These are phyloP conservation scores for Malurus leucopterus DNA, from an alignment of 2,797 vertebrate genomes.

Conservation along the genomic window DNA sequence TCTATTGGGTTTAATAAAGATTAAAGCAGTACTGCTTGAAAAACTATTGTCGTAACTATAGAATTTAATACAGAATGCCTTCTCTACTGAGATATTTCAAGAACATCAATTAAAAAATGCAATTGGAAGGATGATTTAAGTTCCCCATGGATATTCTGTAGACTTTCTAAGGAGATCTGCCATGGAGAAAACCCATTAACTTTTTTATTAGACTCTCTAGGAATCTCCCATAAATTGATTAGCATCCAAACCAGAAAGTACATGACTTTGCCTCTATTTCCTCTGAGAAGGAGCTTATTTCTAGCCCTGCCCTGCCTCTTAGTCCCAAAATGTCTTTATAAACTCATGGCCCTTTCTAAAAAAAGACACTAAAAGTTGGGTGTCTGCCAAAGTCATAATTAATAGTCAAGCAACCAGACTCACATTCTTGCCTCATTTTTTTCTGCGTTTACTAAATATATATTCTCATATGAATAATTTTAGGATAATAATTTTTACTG, in stretches of 20 bases:
- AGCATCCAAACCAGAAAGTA: background rate
- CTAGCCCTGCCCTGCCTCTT: background rate
- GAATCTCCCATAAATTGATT: conserved; percentile 12
- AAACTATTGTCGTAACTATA: background rate
- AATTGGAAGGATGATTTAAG: background rate
- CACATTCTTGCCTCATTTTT: background rate
- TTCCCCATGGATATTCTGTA: background rate
- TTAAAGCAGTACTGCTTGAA: background rate
- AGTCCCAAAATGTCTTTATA: background rate
- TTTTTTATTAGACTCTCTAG: background rate
- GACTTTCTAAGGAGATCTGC: background rate
- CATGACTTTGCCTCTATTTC: background rate
- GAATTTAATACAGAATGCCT: background rate
- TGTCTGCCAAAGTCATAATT: background rate
- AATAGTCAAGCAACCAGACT: background rate
- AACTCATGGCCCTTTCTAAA: background rate
- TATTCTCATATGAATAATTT: background rate
- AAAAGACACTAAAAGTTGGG: background rate
- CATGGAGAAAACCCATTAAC: background rate
- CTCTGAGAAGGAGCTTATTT: background rate
- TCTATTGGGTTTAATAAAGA: background rate
- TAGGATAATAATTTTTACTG: background rate
- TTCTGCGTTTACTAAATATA: background rate
- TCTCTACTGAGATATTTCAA: background rate
- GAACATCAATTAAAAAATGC: background rate